phyloP scores from a whole-genome alignment of 2,797 vertebrate genomes.

The Scolopax rusticola region DNA sequence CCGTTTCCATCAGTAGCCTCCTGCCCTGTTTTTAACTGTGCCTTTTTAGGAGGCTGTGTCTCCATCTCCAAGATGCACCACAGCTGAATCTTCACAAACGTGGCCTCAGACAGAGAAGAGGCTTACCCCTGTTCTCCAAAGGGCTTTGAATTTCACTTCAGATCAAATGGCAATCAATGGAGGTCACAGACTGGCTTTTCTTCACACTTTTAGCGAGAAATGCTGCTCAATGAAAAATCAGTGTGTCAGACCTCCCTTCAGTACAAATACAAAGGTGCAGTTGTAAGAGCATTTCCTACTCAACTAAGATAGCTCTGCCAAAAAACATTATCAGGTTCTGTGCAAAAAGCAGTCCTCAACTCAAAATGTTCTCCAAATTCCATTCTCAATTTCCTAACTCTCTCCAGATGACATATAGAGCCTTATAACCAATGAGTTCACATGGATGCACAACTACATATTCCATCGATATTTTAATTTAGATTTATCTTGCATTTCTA shows the following conservation, averaged over 20 bases:
- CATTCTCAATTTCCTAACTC: not conserved
- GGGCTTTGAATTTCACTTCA: not conserved
- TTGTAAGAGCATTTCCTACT: not conserved
- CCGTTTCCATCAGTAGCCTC: not conserved
- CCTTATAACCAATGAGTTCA: not conserved
- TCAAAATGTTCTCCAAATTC: not conserved
- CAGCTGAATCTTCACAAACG: not conserved
- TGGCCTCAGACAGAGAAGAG: not conserved
- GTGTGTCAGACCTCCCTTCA: not conserved
- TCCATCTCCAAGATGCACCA: not conserved
- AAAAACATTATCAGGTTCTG: not conserved
- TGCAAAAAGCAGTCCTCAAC: not conserved
- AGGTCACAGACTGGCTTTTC: not conserved
- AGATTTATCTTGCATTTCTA: not conserved
- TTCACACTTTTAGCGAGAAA: conserved; percentile 7
- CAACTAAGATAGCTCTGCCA: not conserved
- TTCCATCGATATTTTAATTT: not conserved
- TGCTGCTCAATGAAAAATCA: conserved; percentile 1
- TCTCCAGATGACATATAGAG: not conserved
- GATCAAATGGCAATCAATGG: not conserved
- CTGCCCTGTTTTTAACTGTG: not conserved
- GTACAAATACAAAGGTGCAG: not conserved
- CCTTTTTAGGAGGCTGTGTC: not conserved
- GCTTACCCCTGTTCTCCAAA: not conserved
- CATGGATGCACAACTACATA: fast-evolving